Conservation (phyloP, 2,113 vertebrate genomes). For the Zapornia atra region DNA sequence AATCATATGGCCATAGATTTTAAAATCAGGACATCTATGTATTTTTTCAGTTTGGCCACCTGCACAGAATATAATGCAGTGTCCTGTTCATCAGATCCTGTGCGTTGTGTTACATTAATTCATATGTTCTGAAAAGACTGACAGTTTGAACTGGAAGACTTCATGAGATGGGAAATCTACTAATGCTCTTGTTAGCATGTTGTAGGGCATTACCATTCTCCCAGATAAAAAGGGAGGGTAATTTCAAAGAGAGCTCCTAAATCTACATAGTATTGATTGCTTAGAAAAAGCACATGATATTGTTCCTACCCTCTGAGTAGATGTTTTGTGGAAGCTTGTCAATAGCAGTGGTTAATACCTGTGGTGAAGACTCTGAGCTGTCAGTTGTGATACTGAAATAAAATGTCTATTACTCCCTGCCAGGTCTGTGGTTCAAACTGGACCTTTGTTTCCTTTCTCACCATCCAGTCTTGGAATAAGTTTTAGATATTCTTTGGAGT, state of each 20-base stretch:
- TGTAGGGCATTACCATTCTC: background rate
- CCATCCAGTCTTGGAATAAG: background rate
- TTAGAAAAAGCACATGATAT: background rate
- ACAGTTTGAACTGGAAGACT: background rate
- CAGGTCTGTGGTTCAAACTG: background rate
- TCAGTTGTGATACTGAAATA: background rate
- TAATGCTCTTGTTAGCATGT: background rate
- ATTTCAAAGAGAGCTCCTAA: background rate
- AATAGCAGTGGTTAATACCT: background rate
- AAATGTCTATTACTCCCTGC: background rate
- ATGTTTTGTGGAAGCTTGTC: background rate
- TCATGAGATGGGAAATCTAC: background rate
- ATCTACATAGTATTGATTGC: background rate
- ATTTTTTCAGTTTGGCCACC: background rate
- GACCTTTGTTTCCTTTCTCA: background rate
- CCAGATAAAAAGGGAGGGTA: background rate
- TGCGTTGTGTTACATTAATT: background rate
- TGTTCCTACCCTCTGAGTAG: background rate
- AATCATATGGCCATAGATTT: background rate
- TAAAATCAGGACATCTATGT: background rate
- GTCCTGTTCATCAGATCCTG: background rate
- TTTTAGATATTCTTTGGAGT: background rate
- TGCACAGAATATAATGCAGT: background rate
- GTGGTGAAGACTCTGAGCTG: background rate
- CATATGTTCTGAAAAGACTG: background rate